Evolutionary conservation across 2,888 invertebrate species (phyloP).

Genomic region (Clepsis dumicolana): DNA sequence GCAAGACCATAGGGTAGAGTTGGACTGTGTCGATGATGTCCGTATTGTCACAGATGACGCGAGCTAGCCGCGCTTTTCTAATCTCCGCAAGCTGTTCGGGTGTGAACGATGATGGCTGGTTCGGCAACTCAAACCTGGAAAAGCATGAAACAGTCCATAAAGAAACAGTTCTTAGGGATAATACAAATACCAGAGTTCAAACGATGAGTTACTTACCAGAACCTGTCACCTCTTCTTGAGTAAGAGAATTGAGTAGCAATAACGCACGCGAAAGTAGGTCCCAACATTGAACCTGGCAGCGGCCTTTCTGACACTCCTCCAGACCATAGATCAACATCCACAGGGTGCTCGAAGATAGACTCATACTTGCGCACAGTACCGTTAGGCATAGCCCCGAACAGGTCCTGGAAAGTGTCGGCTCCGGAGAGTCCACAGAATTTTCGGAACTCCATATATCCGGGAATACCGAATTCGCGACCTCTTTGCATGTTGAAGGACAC

Average conservation of each 20-base stretch:
- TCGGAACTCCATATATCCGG: constrained; percentile 97
- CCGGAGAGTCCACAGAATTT: constrained; percentile 95
- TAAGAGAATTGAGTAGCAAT: constrained; percentile 97
- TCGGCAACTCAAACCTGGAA: constrained; percentile 92
- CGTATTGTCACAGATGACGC: constrained; percentile 96
- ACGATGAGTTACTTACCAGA: constrained; percentile 88
- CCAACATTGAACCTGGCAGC: constrained; percentile 96
- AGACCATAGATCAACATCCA: constrained; percentile 97
- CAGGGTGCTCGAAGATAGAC: constrained; percentile 94
- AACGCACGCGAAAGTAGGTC: constrained; percentile 97
- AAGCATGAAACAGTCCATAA: constrained; percentile 15
- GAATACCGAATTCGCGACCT: constrained; percentile 96
- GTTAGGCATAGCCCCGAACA: constrained; percentile 95
- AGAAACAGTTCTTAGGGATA: neutral
- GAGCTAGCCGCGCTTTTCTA: constrained; percentile 92
- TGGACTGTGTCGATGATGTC: constrained; percentile 96
- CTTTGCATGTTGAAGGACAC: constrained; percentile 97
- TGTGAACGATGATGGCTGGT: constrained; percentile 96
- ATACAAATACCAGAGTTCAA: neutral
- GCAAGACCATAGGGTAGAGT: constrained; percentile 96
- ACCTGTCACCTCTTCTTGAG: constrained; percentile 95
- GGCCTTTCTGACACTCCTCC: constrained; percentile 97
- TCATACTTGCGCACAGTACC: constrained; percentile 93
- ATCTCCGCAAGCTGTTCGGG: constrained; percentile 94
- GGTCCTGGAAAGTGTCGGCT: constrained; percentile 91